Evolutionary conservation across 2,797 vertebrate species (phyloP), one percentile per base, ranked within the genome.

Genomic region (Emydoidea blandingii): DNA sequence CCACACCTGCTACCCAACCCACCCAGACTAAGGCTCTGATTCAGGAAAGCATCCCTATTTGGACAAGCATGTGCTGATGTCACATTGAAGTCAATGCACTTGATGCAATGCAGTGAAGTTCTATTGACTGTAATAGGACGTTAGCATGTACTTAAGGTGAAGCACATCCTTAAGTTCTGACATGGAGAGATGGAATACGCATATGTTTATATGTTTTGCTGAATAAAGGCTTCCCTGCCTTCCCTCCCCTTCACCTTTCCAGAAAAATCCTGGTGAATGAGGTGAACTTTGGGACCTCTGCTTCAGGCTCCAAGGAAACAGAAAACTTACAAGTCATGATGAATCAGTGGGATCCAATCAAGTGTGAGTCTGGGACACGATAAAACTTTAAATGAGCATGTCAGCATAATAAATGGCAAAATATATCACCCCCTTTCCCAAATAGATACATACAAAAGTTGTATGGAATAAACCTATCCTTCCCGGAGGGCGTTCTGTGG

Each of bases 381-480:
- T 37, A 68, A 37, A 68, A 21, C n/a, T 95, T 92, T 54, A 92
- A 79, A 12, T 79, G 76, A 74, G 72, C 84, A 50, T 27, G 53
- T 53, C 59, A 86, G 83, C 41, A 57, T 86, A 80, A 18, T 0
- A 34, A 90, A 95, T 84, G 37, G 83, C 81, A 86, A 95, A 95
- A 80, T 81, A 95, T 19, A 3, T 0, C 83, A 86, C 49, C 91
- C 80, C 41, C 53, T 7, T 19, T 68, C n/a, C n/a, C 65, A 68
- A 12, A 68, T 5, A 37, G n/a, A 11, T 68, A 37, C 34, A 52
- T 25, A 86, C n/a, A 6, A 52, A 72, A 85, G 59, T 50, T 2
- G 50, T 96, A 78, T 52, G 57, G 54, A 92, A 93, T 94, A 94
- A 97, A 96, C 92, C 85, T 52, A 19, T 52, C 41, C 90, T 97